Evolutionary conservation across 2,888 invertebrate species (phyloP).

Genomic region (Helobdella robusta): DNA sequence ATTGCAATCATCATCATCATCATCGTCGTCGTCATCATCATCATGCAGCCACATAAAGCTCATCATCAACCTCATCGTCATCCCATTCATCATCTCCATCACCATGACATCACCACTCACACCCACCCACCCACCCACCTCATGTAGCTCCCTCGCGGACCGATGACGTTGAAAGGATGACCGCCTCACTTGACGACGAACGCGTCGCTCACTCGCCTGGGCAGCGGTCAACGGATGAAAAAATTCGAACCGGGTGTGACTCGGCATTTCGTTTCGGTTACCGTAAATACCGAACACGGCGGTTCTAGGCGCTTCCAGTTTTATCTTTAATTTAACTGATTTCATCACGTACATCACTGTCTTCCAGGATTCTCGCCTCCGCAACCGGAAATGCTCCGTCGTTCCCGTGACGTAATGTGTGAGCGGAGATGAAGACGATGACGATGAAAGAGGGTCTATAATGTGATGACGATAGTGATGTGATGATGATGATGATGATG

Average conservation of each 20-base stretch:
- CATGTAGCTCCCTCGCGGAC: no score
- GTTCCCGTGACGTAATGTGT: conserved; percentile 10
- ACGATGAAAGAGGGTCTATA: no score
- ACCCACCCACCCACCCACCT: no score
- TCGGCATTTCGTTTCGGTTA: conserved; percentile 2
- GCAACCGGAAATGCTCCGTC: background rate
- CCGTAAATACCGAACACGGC: conserved; percentile 14
- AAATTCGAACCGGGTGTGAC: conserved; percentile 18
- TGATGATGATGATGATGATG: background rate
- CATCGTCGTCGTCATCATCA: background rate
- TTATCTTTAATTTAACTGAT: background rate
- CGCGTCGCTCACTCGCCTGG: no score
- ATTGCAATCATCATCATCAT: background rate
- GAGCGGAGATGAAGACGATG: background rate
- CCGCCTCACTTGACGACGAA: no score
- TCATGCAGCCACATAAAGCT: background rate
- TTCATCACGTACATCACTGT: background rate
- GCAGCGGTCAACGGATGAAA: conserved; percentile 11
- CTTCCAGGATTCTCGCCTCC: conserved; percentile 1
- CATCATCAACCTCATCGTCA: background rate
- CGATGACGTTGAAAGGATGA: no score
- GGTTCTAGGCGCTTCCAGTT: background rate
- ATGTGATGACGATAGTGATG: no score
- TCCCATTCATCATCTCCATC: background rate
- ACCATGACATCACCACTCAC: background rate